These are phyloP conservation scores for Prenolepis imparis DNA, from an alignment of 2,888 invertebrate species.

Conservation along the genomic window DNA sequence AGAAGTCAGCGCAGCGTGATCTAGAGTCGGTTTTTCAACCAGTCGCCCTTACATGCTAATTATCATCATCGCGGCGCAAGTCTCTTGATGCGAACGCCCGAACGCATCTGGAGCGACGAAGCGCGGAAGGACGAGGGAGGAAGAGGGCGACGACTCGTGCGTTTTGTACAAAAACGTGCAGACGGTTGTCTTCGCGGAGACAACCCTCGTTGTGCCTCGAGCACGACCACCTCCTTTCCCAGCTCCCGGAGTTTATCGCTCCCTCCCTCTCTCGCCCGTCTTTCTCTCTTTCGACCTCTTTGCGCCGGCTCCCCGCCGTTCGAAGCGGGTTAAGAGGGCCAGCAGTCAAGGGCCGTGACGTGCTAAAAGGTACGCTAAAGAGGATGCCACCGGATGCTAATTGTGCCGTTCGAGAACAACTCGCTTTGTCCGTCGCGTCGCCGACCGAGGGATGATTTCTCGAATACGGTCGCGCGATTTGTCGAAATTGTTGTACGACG, in stretches of 20 bases:
- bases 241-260: not conserved
- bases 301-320: constrained; percentile 33
- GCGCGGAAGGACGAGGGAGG: too few species aligned
- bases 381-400: constrained; percentile 73
- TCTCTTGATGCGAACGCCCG: constrained; percentile 83
- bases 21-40: constrained; percentile 82
- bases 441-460: constrained; percentile 38
- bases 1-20: constrained; percentile 83
- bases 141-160: constrained; percentile 63
- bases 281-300: constrained; percentile 13
- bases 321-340: constrained; percentile 81
- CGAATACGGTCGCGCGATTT: constrained; percentile 48
- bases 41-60: constrained; percentile 83
- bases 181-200: constrained; percentile 61
- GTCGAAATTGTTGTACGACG: constrained; percentile 51
- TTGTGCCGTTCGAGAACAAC: constrained; percentile 47
- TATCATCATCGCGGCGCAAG: constrained; percentile 82
- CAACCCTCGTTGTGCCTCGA: constrained; percentile 78
- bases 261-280: constrained; percentile 5
- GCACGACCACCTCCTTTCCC: constrained; percentile 57
- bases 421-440: constrained; percentile 41
- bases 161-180: constrained; percentile 75
- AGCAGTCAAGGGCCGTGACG: constrained; percentile 74
- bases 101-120: constrained; percentile 75
- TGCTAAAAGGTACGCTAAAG: constrained; percentile 76